Conservation (phyloP, 2,113 vertebrate species). For the Australoheros scitulus region DNA sequence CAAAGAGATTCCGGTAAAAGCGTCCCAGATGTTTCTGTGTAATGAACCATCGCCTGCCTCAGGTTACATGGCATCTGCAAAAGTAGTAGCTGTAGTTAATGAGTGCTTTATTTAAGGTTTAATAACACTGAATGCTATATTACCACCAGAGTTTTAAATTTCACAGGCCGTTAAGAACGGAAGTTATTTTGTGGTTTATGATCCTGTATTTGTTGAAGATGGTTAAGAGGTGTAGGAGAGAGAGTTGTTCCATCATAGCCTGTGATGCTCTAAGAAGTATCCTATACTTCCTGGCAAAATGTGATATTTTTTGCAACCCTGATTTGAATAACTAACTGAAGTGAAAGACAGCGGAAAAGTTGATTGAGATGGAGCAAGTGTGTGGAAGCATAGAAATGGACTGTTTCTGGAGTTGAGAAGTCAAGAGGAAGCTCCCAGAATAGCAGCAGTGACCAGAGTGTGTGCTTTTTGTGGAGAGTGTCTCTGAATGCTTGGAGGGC, state of each 20-base stretch:
- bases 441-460: constrained; percentile 60
- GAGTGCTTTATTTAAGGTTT: not conserved
- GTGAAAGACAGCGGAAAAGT: not conserved
- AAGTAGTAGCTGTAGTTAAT: not conserved
- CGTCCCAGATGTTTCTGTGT: not conserved
- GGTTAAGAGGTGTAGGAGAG: not conserved
- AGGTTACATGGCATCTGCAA: not conserved
- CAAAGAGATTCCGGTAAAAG: no score
- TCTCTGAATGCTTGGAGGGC: constrained; percentile 74
- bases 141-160: no score
- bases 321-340: not conserved
- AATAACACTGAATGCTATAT: not conserved
- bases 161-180: not conserved
- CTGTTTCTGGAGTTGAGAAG: constrained; percentile 12
- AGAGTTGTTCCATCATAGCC: no score
- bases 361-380: not conserved
- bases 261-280: not conserved
- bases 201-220: not conserved
- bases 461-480: constrained; percentile 71
- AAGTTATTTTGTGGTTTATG: not conserved
- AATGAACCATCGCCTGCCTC: not conserved
- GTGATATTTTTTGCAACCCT: not conserved
- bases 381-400: constrained; percentile 18
- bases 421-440: constrained; percentile 67
- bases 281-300: not conserved